Evolutionary conservation across 35 echinoderm and acorn worm genomes (phyloP).

Genomic region (Acanthaster planci): DNA sequence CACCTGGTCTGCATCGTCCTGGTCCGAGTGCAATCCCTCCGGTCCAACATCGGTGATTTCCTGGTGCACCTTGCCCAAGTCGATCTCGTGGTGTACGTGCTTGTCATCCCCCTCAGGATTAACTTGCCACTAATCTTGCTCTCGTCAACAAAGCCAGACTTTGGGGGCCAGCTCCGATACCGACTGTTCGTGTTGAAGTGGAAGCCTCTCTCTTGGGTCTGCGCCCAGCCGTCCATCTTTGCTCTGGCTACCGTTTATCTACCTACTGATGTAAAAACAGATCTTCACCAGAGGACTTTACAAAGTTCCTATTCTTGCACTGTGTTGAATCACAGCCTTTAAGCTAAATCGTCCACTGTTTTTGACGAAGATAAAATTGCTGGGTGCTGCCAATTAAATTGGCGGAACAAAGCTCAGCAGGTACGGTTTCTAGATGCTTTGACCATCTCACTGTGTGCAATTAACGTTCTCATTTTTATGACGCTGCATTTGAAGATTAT

Average conservation of each 20-base stretch:
- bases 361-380: background rate
- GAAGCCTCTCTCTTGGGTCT: slow-evolving; percentile 49
- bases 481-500: too few relatives aligned
- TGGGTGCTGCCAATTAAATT: background rate
- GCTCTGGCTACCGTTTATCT: slow-evolving; percentile 45
- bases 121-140: background rate
- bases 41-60: slow-evolving; percentile 49
- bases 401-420: too few relatives aligned
- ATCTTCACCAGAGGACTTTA: slow-evolving; percentile 35
- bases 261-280: slow-evolving; percentile 29
- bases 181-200: slow-evolving; percentile 46
- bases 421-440: too few relatives aligned
- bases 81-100: slow-evolving; percentile 40
- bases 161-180: slow-evolving; percentile 45
- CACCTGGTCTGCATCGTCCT: slow-evolving; percentile 53
- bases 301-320: background rate
- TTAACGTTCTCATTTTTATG: too few relatives aligned
- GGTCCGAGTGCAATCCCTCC: slow-evolving; percentile 36
- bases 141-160: background rate
- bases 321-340: slow-evolving; percentile 41
- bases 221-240: slow-evolving; percentile 38
- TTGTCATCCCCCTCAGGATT: slow-evolving; percentile 56
- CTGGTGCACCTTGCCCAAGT: slow-evolving; percentile 44
- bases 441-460: too few relatives aligned
- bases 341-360: background rate